These are phyloP conservation scores for Cricetomys ansorgei DNA, from an alignment of 2,113 vertebrate genomes.

Conservation along the genomic window DNA sequence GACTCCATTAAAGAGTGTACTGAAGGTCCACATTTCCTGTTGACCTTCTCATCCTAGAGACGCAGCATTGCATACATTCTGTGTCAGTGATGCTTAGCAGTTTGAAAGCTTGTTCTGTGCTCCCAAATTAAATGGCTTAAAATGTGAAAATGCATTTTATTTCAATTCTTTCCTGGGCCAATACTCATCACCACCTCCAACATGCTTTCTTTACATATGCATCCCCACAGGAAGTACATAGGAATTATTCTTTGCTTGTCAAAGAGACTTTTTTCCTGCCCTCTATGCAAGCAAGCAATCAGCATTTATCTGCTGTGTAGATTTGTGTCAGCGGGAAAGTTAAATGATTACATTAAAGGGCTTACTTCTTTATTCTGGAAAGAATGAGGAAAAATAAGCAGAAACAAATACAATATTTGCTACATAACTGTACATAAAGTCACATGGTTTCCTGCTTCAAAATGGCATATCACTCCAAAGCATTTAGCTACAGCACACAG, in stretches of 20 bases:
- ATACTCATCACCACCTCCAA: constrained; percentile 19
- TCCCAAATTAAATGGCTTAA: constrained; percentile 77
- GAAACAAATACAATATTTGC: background rate
- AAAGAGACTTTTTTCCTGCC: background rate
- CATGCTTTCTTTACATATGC: background rate
- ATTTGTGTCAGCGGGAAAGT: background rate
- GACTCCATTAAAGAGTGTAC: background rate
- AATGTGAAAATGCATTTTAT: constrained; percentile 52
- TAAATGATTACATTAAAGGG: background rate
- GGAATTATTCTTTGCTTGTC: background rate
- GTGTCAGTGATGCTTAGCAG: constrained; percentile 49
- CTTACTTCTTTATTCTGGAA: background rate
- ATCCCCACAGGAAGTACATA: background rate
- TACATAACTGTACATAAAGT: background rate
- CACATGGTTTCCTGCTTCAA: background rate
- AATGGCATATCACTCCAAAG: background rate
- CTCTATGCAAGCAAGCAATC: background rate
- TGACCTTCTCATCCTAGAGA: background rate
- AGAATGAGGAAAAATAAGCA: background rate
- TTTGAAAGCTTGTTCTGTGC: background rate
- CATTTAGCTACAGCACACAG: background rate
- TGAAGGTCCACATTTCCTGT: background rate
- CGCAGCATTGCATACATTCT: background rate
- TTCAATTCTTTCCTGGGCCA: accelerated
- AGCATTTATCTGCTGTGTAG: background rate